phyloP scores from a whole-genome alignment of 2,113 vertebrate genomes.

The Dryoscopus gambensis region DNA sequence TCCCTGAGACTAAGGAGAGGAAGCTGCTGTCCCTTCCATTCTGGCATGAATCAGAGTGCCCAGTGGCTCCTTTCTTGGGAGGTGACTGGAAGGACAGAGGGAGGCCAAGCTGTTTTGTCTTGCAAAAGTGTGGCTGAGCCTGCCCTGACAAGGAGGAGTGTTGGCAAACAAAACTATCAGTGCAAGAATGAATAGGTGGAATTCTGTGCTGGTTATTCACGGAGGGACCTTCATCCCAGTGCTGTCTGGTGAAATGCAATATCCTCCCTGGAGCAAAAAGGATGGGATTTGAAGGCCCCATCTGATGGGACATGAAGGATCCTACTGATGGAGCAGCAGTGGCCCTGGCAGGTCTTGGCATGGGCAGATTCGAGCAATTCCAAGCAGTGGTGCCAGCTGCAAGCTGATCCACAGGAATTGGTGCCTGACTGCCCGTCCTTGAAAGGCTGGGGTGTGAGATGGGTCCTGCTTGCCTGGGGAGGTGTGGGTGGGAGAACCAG shows the following conservation, averaged over 20 bases:
- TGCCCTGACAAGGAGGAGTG: rapidly evolving
- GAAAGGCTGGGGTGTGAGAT: neutral
- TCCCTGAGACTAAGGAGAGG: neutral
- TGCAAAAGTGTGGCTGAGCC: neutral
- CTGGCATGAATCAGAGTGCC: neutral
- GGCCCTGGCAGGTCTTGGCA: neutral
- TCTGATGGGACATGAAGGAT: neutral
- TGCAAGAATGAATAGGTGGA: neutral
- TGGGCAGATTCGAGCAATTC: rapidly evolving
- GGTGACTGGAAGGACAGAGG: neutral
- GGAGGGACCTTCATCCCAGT: neutral
- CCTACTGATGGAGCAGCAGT: neutral
- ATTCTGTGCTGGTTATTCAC: neutral
- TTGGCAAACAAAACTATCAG: neutral
- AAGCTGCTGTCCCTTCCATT: neutral
- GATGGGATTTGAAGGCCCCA: rapidly evolving
- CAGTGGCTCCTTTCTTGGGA: neutral
- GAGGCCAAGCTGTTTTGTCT: neutral
- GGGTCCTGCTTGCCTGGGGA: rapidly evolving
- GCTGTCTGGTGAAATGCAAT: neutral
- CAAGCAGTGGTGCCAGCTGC: neutral
- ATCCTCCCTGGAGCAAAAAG: neutral
- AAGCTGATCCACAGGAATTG: rapidly evolving
- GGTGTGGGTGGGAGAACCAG: neutral
- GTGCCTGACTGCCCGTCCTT: neutral